phyloP scores from a whole-genome alignment of 2,797 vertebrate genomes.

The Chanos chanos region DNA sequence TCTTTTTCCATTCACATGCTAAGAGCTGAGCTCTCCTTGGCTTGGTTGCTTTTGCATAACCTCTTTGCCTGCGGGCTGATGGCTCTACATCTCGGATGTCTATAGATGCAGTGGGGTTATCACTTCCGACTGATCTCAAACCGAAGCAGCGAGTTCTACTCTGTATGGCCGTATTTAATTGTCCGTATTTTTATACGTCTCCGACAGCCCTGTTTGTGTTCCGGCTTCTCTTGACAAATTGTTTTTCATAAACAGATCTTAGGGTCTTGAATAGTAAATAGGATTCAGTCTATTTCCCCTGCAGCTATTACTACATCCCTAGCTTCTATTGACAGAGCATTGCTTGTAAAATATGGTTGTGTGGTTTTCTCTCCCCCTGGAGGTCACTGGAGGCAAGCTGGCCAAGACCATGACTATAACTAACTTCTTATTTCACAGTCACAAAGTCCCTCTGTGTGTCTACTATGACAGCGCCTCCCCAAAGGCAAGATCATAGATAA shows the following conservation, averaged over 20 bases:
- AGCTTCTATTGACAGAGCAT: background rate
- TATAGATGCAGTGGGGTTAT: background rate
- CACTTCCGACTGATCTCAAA: background rate
- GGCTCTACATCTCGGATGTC: background rate
- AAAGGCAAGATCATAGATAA: background rate
- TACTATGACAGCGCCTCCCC: background rate
- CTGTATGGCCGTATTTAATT: background rate
- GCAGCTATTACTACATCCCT: background rate
- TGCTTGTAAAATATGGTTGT: background rate
- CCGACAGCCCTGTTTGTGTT: background rate
- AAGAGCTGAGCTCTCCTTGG: no score
- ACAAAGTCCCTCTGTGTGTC: background rate
- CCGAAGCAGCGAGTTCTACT: background rate
- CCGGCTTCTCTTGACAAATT: background rate
- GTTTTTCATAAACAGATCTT: background rate
- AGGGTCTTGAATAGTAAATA: background rate
- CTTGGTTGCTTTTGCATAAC: no score
- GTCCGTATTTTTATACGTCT: conserved; percentile 5
- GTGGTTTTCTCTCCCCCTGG: background rate
- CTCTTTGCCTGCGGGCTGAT: no score
- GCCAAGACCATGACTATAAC: background rate
- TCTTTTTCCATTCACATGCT: no score
- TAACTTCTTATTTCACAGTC: conserved; percentile 6
- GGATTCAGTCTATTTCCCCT: background rate
- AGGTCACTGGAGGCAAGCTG: background rate